These are phyloP conservation scores for Kryptopterus vitreolus DNA, from an alignment of 2,797 vertebrate genomes.

Conservation along the genomic window DNA sequence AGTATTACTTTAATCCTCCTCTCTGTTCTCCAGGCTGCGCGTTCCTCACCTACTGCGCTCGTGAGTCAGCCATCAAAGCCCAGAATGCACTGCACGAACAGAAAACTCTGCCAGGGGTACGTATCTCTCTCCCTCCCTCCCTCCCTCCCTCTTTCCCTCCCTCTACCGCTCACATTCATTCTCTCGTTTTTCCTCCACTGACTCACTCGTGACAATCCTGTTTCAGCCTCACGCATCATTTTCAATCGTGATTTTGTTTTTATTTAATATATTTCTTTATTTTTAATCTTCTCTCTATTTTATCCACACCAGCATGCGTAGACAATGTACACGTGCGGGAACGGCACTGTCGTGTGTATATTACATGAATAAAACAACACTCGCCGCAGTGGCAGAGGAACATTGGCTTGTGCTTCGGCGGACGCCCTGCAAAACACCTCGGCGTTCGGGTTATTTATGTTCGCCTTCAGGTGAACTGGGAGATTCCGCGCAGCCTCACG, in stretches of 20 bases:
- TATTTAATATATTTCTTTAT: conserved; percentile 24
- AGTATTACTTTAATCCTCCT: conserved; percentile 45
- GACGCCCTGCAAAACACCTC: background rate
- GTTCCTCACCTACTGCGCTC: conserved; percentile 55
- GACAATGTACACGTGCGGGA: background rate
- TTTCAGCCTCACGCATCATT: background rate
- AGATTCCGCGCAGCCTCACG: background rate
- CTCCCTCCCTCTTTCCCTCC: conserved; percentile 12
- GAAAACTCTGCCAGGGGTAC: conserved; percentile 56
- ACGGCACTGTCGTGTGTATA: background rate
- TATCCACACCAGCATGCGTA: conserved; percentile 19
- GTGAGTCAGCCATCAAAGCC: conserved; percentile 56
- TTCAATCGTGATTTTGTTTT: background rate
- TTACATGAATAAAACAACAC: conserved; percentile 11
- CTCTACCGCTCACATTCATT: background rate
- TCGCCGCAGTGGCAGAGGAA: background rate
- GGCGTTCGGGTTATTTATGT: conserved; percentile 11
- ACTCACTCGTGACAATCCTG: conserved; percentile 22
- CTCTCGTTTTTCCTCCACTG: background rate
- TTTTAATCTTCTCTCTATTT: conserved; percentile 16
- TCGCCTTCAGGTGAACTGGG: conserved; percentile 4
- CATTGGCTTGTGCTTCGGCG: background rate
- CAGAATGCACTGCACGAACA: conserved; percentile 58
- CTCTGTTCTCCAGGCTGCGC: conserved; percentile 53
- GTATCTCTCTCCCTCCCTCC: conserved; percentile 27